Conservation (phyloP, 2,113 vertebrate genomes). For the Saguinus imperator region DNA sequence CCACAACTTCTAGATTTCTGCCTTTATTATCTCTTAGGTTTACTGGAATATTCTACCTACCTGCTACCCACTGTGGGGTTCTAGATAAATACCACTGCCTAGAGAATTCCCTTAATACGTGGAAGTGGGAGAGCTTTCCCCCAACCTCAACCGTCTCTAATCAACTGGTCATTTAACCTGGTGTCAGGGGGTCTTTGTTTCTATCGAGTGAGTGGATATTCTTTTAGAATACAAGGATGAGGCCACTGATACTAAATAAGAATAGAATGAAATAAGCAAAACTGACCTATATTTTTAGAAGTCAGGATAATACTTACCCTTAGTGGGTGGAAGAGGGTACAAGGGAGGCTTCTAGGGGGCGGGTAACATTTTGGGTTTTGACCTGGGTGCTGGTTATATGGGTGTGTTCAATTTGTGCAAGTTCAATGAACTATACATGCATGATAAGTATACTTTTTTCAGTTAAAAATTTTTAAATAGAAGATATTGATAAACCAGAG, state of each 20-base stretch:
- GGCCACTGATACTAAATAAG: background rate
- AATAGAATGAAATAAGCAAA: background rate
- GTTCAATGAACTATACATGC: background rate
- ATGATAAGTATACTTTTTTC: background rate
- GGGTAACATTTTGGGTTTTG: background rate
- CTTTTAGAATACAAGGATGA: conserved; percentile 14
- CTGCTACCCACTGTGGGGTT: background rate
- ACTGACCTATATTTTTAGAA: background rate
- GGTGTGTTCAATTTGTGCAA: conserved; percentile 1
- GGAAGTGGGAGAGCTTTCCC: background rate
- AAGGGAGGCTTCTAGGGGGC: background rate
- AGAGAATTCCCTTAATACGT: background rate
- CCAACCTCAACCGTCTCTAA: background rate
- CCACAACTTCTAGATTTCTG: background rate
- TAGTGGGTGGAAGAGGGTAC: background rate
- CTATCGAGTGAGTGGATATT: background rate
- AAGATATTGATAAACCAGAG: background rate
- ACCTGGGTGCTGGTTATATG: background rate
- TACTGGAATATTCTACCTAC: background rate
- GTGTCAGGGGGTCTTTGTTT: background rate
- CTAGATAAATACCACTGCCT: background rate
- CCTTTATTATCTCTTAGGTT: background rate
- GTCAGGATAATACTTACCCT: background rate
- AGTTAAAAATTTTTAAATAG: background rate
- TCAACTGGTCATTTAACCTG: background rate